These are phyloP conservation scores for Sarcoramphus papa DNA, from an alignment of 2,797 vertebrate genomes.

Conservation along the genomic window DNA sequence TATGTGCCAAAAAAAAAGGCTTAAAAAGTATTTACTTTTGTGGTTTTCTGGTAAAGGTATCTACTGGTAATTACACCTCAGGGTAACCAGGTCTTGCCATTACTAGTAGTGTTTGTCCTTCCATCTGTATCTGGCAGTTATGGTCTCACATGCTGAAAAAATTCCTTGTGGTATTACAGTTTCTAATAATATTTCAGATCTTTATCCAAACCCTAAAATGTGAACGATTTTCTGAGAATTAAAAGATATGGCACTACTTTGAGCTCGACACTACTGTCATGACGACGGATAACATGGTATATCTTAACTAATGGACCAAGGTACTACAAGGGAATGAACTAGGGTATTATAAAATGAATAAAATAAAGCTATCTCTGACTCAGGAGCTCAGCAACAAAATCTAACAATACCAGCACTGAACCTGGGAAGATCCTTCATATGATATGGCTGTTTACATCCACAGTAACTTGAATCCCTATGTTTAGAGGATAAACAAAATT, in stretches of 20 bases:
- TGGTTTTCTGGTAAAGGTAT: background rate
- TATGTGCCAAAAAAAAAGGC: background rate
- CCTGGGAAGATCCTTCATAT: background rate
- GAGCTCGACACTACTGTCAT: background rate
- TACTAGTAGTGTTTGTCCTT: background rate
- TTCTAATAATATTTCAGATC: background rate
- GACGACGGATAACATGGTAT: fast-evolving
- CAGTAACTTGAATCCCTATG: background rate
- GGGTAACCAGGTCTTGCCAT: background rate
- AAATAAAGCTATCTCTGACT: background rate
- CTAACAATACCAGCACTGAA: background rate
- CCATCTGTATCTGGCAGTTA: background rate
- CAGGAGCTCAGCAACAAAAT: background rate
- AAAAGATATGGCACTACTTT: background rate
- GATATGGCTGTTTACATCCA: background rate
- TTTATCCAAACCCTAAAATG: background rate
- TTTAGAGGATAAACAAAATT: background rate
- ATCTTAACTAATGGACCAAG: background rate
- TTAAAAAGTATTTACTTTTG: background rate
- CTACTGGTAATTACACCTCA: background rate
- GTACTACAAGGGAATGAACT: background rate
- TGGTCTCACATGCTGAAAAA: background rate
- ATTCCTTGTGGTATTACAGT: background rate
- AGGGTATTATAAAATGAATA: background rate
- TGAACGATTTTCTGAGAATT: background rate